Evolutionary conservation across 2,113 vertebrate species (phyloP), one percentile per base, ranked within the genome.

Genomic region (Lophochroa leadbeateri): DNA sequence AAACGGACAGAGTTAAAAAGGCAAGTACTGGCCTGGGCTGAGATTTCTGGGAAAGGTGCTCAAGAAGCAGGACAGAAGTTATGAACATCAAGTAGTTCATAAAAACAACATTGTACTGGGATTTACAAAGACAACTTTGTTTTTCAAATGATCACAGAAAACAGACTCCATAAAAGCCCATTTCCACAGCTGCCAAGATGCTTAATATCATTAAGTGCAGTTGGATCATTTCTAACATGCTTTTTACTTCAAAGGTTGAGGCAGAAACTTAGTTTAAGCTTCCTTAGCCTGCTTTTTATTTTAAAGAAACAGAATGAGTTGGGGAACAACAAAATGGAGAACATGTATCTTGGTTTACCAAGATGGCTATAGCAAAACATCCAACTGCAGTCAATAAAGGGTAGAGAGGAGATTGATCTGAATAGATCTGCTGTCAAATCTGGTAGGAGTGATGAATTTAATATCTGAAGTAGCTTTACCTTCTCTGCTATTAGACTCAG

Each of bases 401-500:
- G n/a, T 13, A 85, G 63, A 86, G 70, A 86, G 44, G 79, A 83
- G 76, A 88, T 67, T 71, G 43, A 81, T 50, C 68, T 81, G 86
- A 90, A 86, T 14, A 92, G 61, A 87, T 61, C 47, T 49, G 86
- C 76, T 95, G 92, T 64, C 94, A 80, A 49, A 88, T 11, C 58
- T 80, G 67, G 50, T 7, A 92, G 83, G 92, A 93, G 50, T 78
- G 80, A 93, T 94, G 71, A 90, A 96, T 88, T 90, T 83, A 93
- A 81, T 91, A 95, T 67, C 94, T 92, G 88, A 84, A 94, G 82
- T 8, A 88, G 72, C 64, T 91, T 95, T 86, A 93, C 71, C 65
- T 92, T 92, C 82, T 86, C 80, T 67, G 75, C 63, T 90, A 31
- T 74, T 47, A 61, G 76, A 27, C 46, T 53, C 83, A 91, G 95